phyloP scores from a whole-genome alignment of 2,888 invertebrate species.

The Cheilosia vulpina region DNA sequence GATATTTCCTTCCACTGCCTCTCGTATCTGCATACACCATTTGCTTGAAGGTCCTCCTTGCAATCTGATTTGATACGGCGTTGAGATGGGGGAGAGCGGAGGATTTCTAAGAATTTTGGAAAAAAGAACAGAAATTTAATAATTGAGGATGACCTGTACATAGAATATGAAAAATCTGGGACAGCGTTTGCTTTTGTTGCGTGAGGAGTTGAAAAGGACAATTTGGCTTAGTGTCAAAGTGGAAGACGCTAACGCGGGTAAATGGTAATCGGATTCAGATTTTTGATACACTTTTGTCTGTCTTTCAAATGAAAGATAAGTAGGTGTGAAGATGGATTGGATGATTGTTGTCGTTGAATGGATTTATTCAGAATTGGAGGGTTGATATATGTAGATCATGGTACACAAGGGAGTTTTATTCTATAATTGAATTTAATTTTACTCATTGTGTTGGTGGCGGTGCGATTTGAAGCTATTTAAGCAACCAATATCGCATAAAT shows the following conservation, averaged over 20 bases:
- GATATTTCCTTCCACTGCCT: conserved; percentile 10
- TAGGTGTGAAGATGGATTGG: not conserved
- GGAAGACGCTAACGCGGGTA: not conserved
- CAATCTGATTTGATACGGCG: conserved; percentile 41
- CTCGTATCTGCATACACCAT: conserved; percentile 16
- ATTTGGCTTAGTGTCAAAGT: conserved; percentile 16
- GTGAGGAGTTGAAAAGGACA: conserved; percentile 3
- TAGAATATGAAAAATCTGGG: conserved; percentile 39
- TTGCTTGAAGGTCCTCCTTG: conserved; percentile 10
- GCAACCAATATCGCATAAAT: no score
- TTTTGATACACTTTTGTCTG: not conserved
- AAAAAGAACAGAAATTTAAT: conserved; percentile 16
- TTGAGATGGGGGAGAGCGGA: not conserved
- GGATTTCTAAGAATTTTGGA: not conserved
- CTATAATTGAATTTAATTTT: no score
- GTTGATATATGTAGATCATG: not conserved
- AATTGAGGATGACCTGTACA: conserved; percentile 57
- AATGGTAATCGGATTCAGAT: conserved; percentile 17
- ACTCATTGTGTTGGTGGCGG: no score
- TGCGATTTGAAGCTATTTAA: no score
- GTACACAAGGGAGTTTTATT: no score
- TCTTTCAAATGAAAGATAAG: not conserved
- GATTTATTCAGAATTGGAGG: not conserved
- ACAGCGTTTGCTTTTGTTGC: conserved; percentile 15
- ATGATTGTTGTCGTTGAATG: not conserved